Evolutionary conservation across 2,888 invertebrate genomes (phyloP).

Genomic region (Tipula unca): DNA sequence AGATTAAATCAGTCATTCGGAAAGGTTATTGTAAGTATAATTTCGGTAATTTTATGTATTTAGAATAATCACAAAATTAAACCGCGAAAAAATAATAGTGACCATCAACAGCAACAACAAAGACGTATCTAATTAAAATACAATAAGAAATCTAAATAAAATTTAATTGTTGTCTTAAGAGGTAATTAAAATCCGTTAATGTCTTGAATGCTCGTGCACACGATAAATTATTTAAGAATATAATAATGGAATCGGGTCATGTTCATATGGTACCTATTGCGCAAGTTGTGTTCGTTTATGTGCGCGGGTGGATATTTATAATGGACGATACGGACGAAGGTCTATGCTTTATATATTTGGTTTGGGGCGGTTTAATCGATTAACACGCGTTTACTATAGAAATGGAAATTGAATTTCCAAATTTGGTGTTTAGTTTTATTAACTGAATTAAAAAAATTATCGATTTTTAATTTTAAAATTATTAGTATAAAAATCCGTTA

Average conservation of each 20-base stretch:
- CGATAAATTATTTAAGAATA: not conserved
- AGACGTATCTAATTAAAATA: not conserved
- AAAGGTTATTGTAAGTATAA: not conserved
- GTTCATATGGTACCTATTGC: not conserved
- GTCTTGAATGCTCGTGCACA: not conserved
- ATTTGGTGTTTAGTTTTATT: not conserved
- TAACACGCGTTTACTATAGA: not conserved
- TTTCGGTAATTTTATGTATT: not conserved
- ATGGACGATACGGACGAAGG: no score
- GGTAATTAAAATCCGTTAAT: not conserved
- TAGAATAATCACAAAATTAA: constrained; percentile 3
- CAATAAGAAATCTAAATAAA: not conserved
- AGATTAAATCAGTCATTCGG: not conserved
- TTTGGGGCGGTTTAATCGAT: no score
- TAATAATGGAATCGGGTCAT: not conserved
- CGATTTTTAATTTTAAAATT: not conserved
- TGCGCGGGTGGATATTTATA: no score
- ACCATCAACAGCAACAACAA: not conserved
- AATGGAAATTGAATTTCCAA: not conserved
- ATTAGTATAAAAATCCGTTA: not conserved
- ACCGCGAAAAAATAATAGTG: not conserved
- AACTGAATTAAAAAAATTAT: not conserved
- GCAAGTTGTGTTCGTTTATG: no score
- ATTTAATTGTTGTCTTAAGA: not conserved
- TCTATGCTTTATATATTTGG: no score